Base-by-base conservation (phyloP, 2,888 invertebrate species). In the Coenonympha glycerion region DNA sequence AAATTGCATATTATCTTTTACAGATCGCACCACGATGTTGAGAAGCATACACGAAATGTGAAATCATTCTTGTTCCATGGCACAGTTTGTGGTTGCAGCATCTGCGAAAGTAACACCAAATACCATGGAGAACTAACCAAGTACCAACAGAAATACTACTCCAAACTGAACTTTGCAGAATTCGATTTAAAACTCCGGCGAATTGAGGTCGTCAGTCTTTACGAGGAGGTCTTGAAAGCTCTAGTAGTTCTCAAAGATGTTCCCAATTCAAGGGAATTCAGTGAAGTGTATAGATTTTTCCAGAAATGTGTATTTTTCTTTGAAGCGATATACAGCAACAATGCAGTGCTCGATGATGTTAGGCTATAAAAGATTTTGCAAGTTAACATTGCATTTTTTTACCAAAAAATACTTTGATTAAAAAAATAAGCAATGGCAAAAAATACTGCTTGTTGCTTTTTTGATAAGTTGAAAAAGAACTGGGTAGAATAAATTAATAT, bases 201-300 rank as follows among this genome's bases (percentile, higher is more conserved):
- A 40, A 3, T 55, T 39, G 13, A 55, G 11, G 31, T 39, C 37
- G 31, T 11, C 8, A 5, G 11, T 8, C 21, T 41, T 31, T 61
- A 49, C 31, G 19, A 21, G 6, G 49, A 49, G 18, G 4, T 51
- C 4, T 53, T 59, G 19, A 49, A 52, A 36, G 37, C 47, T 0
- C 21, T 60, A 4, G 48, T 53, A 0, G 28, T 54, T 0, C 34
- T 65, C 2, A 40, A 26, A 3, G 41, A 57, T 37, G 47, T 58
- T 16, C 59, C 58, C 3, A 58, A 56, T 26, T 57, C 64, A 0
- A 18, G 46, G 8, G 61, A 63, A 37, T 64, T 65, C 28, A 13
- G 1, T 2, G 19, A 55, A 13, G 52, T 62, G 0, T 62, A 26
- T 19, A 28, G 13, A 22, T 19, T 11, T 6, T 47, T 51, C 16